A percentile compares a stretch with the other conserved stretches of the same genome.
Evolutionary conservation across 2,113 vertebrate genomes (phyloP).

Genomic region (Apaloderma vittatum): DNA sequence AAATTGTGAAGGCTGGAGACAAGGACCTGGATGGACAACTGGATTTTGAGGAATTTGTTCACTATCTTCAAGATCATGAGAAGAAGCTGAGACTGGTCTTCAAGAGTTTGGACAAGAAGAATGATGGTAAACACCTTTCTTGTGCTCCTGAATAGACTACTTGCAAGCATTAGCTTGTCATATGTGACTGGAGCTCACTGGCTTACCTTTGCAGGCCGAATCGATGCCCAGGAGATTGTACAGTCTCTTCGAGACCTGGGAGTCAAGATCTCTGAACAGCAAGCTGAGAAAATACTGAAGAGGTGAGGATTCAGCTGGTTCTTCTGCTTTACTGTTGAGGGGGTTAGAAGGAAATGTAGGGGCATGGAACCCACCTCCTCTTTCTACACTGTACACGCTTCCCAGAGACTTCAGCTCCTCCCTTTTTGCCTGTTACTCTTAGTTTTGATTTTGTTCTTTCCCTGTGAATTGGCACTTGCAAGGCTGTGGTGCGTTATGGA

Average conservation of each 20-base stretch:
- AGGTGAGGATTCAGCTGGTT: conserved; percentile 79
- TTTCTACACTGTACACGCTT: not conserved
- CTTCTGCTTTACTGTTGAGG: not conserved
- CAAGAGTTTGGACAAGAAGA: conserved; percentile 96
- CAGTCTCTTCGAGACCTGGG: conserved; percentile 94
- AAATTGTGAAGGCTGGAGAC: conserved; percentile 95
- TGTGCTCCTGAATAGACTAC: rapidly evolving
- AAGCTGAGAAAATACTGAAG: conserved; percentile 94
- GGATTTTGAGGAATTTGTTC: conserved; percentile 97
- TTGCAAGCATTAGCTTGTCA: rapidly evolving
- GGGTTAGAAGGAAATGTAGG: not conserved
- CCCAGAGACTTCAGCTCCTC: not conserved
- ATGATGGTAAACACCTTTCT: conserved; percentile 84
- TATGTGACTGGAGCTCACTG: not conserved
- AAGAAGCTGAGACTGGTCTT: conserved; percentile 96
- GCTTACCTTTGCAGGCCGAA: conserved; percentile 81
- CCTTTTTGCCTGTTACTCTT: not conserved
- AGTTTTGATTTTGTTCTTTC: not conserved
- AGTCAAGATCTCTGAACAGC: conserved; percentile 94
- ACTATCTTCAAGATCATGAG: conserved; percentile 95
- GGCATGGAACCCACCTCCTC: not conserved
- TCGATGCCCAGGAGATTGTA: conserved; percentile 94
- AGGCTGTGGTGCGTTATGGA: not conserved
- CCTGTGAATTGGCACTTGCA: not conserved
- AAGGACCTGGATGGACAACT: conserved; percentile 95